phyloP scores from a whole-genome alignment of 2,797 vertebrate genomes.

The Heterohyrax brucei region DNA sequence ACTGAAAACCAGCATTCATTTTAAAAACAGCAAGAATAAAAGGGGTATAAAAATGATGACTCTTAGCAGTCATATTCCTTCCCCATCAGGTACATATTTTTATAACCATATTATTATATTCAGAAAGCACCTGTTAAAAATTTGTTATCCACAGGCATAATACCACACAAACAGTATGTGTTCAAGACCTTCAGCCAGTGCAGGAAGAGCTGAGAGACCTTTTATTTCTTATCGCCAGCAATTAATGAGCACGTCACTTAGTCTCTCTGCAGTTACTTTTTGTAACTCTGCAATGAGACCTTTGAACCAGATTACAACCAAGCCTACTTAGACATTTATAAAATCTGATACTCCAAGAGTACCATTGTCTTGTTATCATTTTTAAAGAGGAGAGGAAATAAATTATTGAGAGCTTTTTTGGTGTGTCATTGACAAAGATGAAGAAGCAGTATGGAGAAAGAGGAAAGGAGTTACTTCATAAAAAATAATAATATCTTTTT shows the following conservation, averaged over 20 bases:
- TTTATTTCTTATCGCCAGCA: background rate
- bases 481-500: background rate
- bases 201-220: background rate
- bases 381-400: slow-evolving; percentile 12
- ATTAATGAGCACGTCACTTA: background rate
- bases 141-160: background rate
- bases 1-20: slow-evolving; percentile 19
- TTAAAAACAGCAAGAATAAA: slow-evolving; percentile 66
- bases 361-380: background rate
- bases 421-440: background rate
- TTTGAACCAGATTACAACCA: background rate
- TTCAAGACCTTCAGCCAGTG: background rate
- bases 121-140: slow-evolving; percentile 9
- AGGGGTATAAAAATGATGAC: background rate
- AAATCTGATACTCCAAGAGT: slow-evolving; percentile 9
- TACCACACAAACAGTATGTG: background rate
- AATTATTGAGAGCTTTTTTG: background rate
- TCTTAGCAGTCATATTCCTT: slow-evolving; percentile 12
- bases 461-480: background rate
- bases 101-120: slow-evolving; percentile 13
- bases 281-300: slow-evolving; percentile 11
- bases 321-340: background rate
- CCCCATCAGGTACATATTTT: slow-evolving; percentile 17
- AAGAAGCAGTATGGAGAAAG: slow-evolving; percentile 17
- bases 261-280: background rate